Base-by-base conservation (phyloP, 1,140 invertebrate species). In the Whitmania pigra region DNA sequence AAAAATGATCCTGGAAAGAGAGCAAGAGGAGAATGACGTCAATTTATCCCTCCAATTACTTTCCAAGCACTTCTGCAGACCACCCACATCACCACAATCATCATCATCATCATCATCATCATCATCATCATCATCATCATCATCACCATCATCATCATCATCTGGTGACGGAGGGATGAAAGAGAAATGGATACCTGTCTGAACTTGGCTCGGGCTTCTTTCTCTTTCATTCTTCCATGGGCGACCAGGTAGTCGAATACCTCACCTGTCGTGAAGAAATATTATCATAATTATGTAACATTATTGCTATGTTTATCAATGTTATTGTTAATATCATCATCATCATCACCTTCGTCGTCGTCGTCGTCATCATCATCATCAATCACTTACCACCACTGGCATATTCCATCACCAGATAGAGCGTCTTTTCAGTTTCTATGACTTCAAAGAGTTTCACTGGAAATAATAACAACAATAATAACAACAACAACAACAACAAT, bases 151-250 rank as follows among this genome's bases (percentile, higher is more conserved):
- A 15, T 25, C 57, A 63, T 63, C 29, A n/a, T n/a, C 20, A 63
- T 2, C 57, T 2, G 6, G 9, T 3, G 57, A 63, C 2, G 18
- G 29, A 18, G 9, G 57, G 29, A n/a, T 5, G 25, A 5, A 57
- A 63, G 11, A 63, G 1, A 63, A 63, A 63, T 63, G 67, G n/a
- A 77, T 77, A 87, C 87, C 86, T 99, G 96, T 85, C 97, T 87
- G 86, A 99, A 99, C 85, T 99, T 99, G 22, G 95, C 93, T 77
- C 97, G 87, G 13, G 97, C 97, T 83, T 99, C 97, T 84, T 99
- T 99, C 84, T 99, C 97, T 84, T 99, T 99, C 97, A 99, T 99
- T 78, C 97, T 88, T 36, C 97, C 97, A 84, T 99, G 96, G 72
- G 97, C 88, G 74, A 99, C 97, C 77, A 99, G 85, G 84, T 99